Evolutionary conservation across 1,140 invertebrate genomes (phyloP).

Genomic region (Portunus trituberculatus): DNA sequence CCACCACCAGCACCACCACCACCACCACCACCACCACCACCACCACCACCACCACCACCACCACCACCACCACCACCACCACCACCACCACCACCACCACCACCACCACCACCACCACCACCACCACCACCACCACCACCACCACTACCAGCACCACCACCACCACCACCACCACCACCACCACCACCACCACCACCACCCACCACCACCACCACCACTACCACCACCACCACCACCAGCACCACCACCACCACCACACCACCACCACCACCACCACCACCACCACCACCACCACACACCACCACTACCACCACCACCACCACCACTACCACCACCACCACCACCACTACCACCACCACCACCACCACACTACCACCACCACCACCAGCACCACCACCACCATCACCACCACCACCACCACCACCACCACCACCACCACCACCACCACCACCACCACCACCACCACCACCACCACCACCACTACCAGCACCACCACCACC

Average conservation of each 20-base stretch:
- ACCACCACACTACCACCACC: background rate
- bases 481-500: too few species aligned
- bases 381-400: background rate
- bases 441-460: too few species aligned
- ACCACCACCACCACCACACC: too few species aligned
- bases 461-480: too few species aligned
- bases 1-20: background rate
- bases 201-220: background rate
- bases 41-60: background rate
- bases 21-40: conserved; percentile 14
- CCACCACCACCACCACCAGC: background rate
- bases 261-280: too few species aligned
- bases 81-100: background rate
- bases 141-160: too few species aligned
- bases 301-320: background rate
- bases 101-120: background rate
- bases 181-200: too few species aligned
- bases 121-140: background rate
- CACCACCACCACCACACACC: too few species aligned
- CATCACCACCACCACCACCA: background rate
- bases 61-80: background rate
- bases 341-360: background rate
- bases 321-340: background rate
- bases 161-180: background rate
- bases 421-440: background rate